Percentiles rank a stretch among this genome's conserved stretches.
phyloP scores from a whole-genome alignment of 2,113 vertebrate genomes.

The Gnathonemus longibarbis region DNA sequence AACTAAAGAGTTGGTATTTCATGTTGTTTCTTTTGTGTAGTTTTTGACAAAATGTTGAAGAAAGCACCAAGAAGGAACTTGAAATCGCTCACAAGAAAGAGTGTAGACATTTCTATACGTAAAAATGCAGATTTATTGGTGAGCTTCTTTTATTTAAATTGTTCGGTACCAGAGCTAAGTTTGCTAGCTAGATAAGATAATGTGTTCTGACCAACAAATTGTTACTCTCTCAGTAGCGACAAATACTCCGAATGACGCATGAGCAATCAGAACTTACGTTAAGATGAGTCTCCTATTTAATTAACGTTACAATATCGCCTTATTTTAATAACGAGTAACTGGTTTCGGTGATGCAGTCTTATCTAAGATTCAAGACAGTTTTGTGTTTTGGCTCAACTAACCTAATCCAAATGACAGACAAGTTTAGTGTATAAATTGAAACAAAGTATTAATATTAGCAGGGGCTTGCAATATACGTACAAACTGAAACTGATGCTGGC shows the following conservation, averaged over 20 bases:
- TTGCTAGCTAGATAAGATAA: not conserved
- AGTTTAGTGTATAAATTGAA: not conserved
- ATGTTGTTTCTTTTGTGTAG: not conserved
- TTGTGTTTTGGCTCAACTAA: not conserved
- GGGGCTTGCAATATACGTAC: not conserved
- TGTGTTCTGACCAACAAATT: not conserved
- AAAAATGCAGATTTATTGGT: constrained; percentile 56
- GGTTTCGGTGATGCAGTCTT: not conserved
- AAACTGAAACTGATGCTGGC: not conserved
- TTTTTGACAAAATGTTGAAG: constrained; percentile 10
- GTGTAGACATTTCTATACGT: constrained; percentile 46
- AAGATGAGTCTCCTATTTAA: not conserved
- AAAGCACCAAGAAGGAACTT: constrained; percentile 27
- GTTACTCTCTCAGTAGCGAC: not conserved
- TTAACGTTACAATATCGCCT: not conserved
- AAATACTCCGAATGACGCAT: not conserved
- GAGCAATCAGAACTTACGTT: not conserved
- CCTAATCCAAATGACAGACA: not conserved
- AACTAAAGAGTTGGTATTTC: not conserved
- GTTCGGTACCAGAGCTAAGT: not conserved
- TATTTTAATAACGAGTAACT: not conserved
- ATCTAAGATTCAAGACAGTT: not conserved
- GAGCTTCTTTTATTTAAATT: constrained; percentile 35
- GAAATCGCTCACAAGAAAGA: constrained; percentile 47
- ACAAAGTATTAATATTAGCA: not conserved